Conservation (phyloP, 2,888 invertebrate species). For the Sepiola atlantica region DNA sequence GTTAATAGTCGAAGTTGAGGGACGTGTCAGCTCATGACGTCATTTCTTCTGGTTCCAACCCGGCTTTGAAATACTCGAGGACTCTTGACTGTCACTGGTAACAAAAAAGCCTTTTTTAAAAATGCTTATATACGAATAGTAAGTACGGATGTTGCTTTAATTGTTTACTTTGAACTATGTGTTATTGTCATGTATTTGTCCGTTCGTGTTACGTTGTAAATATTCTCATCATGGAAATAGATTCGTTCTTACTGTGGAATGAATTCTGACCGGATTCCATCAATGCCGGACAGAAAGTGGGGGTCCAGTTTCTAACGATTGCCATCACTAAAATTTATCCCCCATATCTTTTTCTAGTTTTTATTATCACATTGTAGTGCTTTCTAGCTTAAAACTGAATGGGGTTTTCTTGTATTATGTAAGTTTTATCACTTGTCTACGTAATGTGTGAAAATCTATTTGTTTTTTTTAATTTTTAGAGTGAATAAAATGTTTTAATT, state of each 20-base stretch:
- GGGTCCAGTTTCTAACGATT: neutral
- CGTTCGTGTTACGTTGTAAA: neutral
- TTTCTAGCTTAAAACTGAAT: neutral
- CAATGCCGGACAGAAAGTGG: neutral
- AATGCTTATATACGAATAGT: slow-evolving; percentile 32
- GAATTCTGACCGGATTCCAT: neutral
- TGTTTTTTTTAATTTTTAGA: neutral
- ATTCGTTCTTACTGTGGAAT: neutral
- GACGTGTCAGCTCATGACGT: neutral
- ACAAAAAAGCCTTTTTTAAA: neutral
- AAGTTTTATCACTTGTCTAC: neutral
- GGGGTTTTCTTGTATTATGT: neutral
- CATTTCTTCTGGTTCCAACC: neutral
- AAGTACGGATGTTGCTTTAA: neutral
- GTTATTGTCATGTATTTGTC: neutral
- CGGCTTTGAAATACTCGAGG: slow-evolving; percentile 8
- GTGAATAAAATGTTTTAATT: neutral
- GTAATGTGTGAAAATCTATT: neutral
- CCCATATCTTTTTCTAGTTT: neutral
- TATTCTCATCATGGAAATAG: neutral
- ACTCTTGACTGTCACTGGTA: neutral
- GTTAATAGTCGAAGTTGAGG: neutral
- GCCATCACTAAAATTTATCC: neutral
- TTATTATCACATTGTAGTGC: neutral
- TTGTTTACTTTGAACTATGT: neutral